Conservation (phyloP, 2,113 vertebrate species). For the Phylloscopus whistleri region DNA sequence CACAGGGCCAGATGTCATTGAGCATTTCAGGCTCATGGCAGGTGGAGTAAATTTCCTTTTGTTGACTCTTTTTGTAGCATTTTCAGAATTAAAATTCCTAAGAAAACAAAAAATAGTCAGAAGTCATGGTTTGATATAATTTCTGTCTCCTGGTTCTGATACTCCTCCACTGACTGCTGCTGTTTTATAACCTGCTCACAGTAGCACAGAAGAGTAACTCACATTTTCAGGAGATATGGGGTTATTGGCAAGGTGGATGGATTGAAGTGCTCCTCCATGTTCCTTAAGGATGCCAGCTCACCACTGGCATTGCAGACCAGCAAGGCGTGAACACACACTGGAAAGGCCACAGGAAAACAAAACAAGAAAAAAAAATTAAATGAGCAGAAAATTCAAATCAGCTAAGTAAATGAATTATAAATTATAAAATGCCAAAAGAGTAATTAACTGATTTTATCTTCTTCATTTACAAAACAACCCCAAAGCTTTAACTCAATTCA, state of each 20-base stretch:
- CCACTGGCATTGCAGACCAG: conserved; percentile 77
- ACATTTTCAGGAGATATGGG: conserved; percentile 72
- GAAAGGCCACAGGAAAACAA: neutral
- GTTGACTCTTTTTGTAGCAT: neutral
- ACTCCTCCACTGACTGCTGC: neutral
- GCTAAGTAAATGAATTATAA: neutral
- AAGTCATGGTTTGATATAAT: rapidly evolving
- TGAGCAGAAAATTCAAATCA: neutral
- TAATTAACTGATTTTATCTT: neutral
- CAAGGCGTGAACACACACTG: conserved; percentile 76
- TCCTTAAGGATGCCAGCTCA: conserved; percentile 75
- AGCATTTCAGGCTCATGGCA: conserved; percentile 20
- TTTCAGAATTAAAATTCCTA: conserved; percentile 44
- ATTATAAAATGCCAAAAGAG: neutral
- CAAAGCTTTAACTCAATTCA: neutral
- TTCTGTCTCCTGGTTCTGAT: neutral
- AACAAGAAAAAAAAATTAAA: neutral
- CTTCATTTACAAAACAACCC: neutral
- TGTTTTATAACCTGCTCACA: neutral
- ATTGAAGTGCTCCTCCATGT: conserved; percentile 74
- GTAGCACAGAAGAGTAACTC: conserved; percentile 4
- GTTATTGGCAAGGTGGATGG: conserved; percentile 68
- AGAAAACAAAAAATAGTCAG: neutral
- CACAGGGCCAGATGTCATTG: neutral
- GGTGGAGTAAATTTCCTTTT: conserved; percentile 72